These are phyloP conservation scores for Coccyzus lansbergi DNA, from an alignment of 2,797 vertebrate species.

Conservation along the genomic window DNA sequence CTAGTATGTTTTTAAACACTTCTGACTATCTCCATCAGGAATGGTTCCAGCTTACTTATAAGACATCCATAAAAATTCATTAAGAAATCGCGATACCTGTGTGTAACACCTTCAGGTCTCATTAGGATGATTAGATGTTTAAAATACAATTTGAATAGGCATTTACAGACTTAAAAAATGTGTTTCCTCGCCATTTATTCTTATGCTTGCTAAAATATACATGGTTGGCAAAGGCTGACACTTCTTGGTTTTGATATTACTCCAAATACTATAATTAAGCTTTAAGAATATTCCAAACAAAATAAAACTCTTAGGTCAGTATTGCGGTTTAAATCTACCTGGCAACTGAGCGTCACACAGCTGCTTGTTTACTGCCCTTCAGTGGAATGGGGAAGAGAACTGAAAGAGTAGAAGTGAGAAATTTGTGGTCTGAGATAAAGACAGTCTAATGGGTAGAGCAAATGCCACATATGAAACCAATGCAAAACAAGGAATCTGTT, in stretches of 20 bases:
- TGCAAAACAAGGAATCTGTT: neutral
- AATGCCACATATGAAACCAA: rapidly evolving
- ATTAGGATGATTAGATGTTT: slow-evolving; percentile 10
- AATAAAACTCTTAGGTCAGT: neutral
- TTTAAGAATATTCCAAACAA: neutral
- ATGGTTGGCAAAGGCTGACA: neutral
- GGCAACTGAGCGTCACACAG: neutral
- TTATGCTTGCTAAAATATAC: neutral
- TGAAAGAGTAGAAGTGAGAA: neutral
- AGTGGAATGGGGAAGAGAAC: neutral
- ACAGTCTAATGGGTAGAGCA: neutral
- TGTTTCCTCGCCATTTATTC: neutral
- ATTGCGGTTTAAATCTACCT: rapidly evolving
- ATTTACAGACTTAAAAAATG: neutral
- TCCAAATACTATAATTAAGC: neutral
- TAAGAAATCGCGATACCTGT: neutral
- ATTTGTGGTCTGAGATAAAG: neutral
- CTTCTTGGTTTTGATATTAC: neutral
- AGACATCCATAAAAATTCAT: slow-evolving; percentile 39
- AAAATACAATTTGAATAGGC: slow-evolving; percentile 17
- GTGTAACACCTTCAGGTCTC: slow-evolving; percentile 24
- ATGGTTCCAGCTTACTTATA: neutral
- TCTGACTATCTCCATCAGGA: neutral
- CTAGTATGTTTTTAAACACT: slow-evolving; percentile 22
- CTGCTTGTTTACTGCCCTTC: rapidly evolving